Conservation (phyloP, 2,888 invertebrate species). For the Drosophila paracracens region DNA sequence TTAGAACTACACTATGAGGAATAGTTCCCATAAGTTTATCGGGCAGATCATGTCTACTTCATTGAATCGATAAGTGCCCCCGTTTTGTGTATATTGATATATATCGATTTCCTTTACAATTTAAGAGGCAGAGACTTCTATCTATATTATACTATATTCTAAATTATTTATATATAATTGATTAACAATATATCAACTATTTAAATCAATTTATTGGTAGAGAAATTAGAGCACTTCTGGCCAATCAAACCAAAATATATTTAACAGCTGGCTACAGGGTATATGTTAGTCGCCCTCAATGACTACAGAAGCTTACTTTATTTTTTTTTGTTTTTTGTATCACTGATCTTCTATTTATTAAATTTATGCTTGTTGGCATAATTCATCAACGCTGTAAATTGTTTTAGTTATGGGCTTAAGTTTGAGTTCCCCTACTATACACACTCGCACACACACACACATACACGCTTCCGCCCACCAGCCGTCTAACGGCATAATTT, state of each 20-base stretch:
- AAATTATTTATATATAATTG: not conserved
- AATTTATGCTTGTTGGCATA: conserved; percentile 18
- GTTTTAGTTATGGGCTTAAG: conserved; percentile 47
- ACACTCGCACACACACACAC: not conserved
- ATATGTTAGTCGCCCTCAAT: not conserved
- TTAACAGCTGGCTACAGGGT: not conserved
- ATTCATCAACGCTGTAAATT: conserved; percentile 65
- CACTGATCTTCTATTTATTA: conserved; percentile 13
- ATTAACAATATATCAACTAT: too few relatives aligned
- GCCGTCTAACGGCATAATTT: conserved; percentile 46
- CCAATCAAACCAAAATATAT: not conserved
- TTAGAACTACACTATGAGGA: not conserved
- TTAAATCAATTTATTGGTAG: not conserved
- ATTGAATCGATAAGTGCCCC: not conserved
- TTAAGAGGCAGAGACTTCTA: not conserved
- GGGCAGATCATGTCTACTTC: not conserved
- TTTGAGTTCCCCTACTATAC: conserved; percentile 19
- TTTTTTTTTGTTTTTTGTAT: not conserved
- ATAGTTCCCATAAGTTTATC: not conserved
- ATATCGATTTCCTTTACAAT: not conserved
- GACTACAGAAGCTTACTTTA: not conserved
- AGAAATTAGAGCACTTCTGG: not conserved
- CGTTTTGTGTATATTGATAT: not conserved
- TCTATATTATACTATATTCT: not conserved
- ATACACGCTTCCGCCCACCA: conserved; percentile 58